A percentile compares a stretch with the other conserved stretches of the same genome.
Conservation (phyloP, 2,888 invertebrate species). For the Malthinus seriepunctatus region DNA sequence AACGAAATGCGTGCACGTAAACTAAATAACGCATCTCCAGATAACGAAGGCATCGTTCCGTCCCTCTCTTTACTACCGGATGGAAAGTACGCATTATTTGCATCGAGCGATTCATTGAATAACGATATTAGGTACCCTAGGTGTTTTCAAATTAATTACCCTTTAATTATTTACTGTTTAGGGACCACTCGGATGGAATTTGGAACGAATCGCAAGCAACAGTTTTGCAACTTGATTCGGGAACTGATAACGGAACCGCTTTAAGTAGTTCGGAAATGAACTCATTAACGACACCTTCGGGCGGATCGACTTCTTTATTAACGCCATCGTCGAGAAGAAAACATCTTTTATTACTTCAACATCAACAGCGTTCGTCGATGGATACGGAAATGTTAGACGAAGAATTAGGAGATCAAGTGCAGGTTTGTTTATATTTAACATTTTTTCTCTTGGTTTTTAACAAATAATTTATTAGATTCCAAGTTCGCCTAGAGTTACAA, state of each 20-base stretch:
- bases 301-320: slow-evolving; percentile 63
- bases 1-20: slow-evolving; percentile 29
- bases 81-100: slow-evolving; percentile 70
- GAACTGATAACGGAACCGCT: slow-evolving; percentile 66
- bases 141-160: neutral
- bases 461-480: slow-evolving; percentile 27
- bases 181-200: slow-evolving; percentile 84
- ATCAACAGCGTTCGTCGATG: slow-evolving; percentile 84
- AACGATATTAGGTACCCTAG: slow-evolving; percentile 64
- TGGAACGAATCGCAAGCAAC: slow-evolving; percentile 91
- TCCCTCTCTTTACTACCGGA: slow-evolving; percentile 53
- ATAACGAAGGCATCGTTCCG: slow-evolving; percentile 58
- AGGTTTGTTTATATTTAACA: slow-evolving; percentile 48
- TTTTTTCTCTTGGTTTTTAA: too few species aligned
- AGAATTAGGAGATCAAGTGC: slow-evolving; percentile 67
- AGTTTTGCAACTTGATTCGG: slow-evolving; percentile 75
- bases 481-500: slow-evolving; percentile 21
- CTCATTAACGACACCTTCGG: slow-evolving; percentile 57
- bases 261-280: slow-evolving; percentile 57
- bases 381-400: slow-evolving; percentile 82
- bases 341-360: slow-evolving; percentile 75
- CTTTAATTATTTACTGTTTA: slow-evolving; percentile 38
- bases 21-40: slow-evolving; percentile 49
- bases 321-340: slow-evolving; percentile 81
- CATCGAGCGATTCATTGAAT: slow-evolving; percentile 82